Evolutionary conservation across 2,888 invertebrate genomes (phyloP), one percentile per base, ranked within the genome.

Genomic region (Byasa hedistus): DNA sequence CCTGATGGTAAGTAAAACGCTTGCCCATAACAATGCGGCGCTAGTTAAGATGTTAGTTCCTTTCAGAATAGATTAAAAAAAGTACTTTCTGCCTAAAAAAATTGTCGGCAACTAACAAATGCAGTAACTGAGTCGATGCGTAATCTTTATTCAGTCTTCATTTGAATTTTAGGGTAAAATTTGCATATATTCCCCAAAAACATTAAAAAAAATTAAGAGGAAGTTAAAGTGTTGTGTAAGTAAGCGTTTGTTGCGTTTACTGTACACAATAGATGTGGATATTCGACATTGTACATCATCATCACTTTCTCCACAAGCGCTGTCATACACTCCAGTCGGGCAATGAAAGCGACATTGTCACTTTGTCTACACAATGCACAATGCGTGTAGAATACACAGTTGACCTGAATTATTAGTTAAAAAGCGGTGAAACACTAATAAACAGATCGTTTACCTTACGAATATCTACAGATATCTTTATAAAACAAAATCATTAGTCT

Each of bases 301-400:
- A 71, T 70, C 69, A 81, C 87, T 87, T 86, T 87, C 87, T 82
- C 86, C 77, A 64, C 71, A 15, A 21, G 24, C 57, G 44, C 44
- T 56, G 66, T 77, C 80, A 79, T 84, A 82, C 80, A 84, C 81
- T 80, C 82, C 80, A 81, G 75, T 67, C 75, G 74, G 69, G 57
- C 68, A 80, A 83, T 79, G 86, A 89, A 88, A 88, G 87, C 79
- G 81, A 79, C 79, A 82, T 79, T 84, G 84, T 79, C 79, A 78
- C 69, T 68, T 69, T 73, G 64, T 68, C 71, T 72, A 23, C 73
- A 85, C 84, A 86, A 84, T 83, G 79, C 81, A 89, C 87, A 89
- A 89, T 89, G 76, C 83, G 67, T 66, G 68, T 70, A 68, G 78
- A 75, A 75, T 76, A 72, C 61, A 67, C 51, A 44, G 23, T 23